A percentile compares a stretch with the other conserved stretches of the same genome.
Evolutionary conservation across 1,140 invertebrate genomes (phyloP).

Genomic region (Lepidurus couesii): DNA sequence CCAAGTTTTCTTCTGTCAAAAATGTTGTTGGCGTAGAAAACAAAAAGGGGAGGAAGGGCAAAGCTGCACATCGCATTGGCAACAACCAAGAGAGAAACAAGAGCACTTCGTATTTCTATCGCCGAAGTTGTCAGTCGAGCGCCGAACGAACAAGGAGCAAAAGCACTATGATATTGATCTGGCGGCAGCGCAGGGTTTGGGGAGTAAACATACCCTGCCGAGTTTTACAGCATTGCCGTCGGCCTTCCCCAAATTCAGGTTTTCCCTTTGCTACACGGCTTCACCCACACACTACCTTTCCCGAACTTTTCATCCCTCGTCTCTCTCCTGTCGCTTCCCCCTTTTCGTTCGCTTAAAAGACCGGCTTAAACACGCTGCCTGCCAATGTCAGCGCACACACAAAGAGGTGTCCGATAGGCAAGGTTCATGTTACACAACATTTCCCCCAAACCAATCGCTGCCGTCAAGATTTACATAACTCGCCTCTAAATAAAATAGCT

Average conservation of each 20-base stretch:
- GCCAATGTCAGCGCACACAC: no score
- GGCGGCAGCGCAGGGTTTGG: conserved; percentile 15
- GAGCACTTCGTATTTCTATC: background rate
- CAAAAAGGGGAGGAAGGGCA: background rate
- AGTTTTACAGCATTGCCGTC: background rate
- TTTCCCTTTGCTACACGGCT: background rate
- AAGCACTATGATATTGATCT: conserved; percentile 6
- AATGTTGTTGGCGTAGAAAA: no score
- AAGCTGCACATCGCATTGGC: background rate
- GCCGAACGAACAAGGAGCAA: conserved; percentile 20
- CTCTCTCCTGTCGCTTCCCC: no score
- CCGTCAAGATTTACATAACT: no score
- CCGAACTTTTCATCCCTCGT: background rate
- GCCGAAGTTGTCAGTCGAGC: conserved; percentile 1
- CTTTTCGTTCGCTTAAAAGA: no score
- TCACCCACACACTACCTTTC: background rate
- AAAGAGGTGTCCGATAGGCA: no score
- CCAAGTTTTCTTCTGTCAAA: no score
- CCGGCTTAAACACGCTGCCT: no score
- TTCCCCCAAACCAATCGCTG: no score
- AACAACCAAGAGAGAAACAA: background rate
- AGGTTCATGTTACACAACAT: no score
- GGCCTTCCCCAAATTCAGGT: background rate
- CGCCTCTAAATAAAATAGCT: no score
- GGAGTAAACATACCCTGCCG: background rate